Conservation (phyloP, 1,140 invertebrate genomes). For the Intoshia linei region DNA sequence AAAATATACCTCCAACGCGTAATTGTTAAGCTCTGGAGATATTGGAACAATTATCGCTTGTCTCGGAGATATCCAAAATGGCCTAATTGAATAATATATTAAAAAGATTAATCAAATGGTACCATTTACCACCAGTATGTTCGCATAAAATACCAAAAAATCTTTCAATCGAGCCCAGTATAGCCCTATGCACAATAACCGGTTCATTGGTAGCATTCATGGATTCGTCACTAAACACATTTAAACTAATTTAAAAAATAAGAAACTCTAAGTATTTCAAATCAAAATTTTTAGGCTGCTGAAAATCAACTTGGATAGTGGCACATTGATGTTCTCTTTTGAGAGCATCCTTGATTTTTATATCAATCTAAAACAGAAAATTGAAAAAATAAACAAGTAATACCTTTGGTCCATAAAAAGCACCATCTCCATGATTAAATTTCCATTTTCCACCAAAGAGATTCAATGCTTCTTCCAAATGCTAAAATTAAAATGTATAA, state of each 20-base stretch:
- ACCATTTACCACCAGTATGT: slow-evolving; percentile 81
- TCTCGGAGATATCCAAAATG: slow-evolving; percentile 80
- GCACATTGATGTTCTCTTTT: slow-evolving; percentile 61
- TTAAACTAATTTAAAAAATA: background rate
- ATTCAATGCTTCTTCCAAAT: slow-evolving; percentile 48
- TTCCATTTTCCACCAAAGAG: slow-evolving; percentile 51
- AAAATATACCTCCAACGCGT: slow-evolving; percentile 46
- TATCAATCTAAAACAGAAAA: slow-evolving; percentile 39
- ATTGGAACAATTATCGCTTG: slow-evolving; percentile 68
- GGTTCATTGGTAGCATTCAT: slow-evolving; percentile 52
- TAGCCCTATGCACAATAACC: slow-evolving; percentile 83
- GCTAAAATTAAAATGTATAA: slow-evolving; percentile 26
- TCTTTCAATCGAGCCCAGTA: slow-evolving; percentile 76
- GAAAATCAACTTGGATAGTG: slow-evolving; percentile 92
- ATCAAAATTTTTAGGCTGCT: slow-evolving; percentile 62
- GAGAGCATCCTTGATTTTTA: slow-evolving; percentile 71
- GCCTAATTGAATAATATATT: slow-evolving; percentile 19
- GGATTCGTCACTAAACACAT: slow-evolving; percentile 30
- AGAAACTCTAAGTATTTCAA: slow-evolving; percentile 39
- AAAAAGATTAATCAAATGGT: slow-evolving; percentile 3
- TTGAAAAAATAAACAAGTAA: slow-evolving; percentile 2
- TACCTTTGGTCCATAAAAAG: slow-evolving; percentile 84
- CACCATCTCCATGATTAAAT: slow-evolving; percentile 59
- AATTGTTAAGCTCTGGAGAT: slow-evolving; percentile 44
- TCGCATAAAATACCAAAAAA: slow-evolving; percentile 91